phyloP scores from a whole-genome alignment of 1,140 invertebrate species.

The Melitaea cinxia region DNA sequence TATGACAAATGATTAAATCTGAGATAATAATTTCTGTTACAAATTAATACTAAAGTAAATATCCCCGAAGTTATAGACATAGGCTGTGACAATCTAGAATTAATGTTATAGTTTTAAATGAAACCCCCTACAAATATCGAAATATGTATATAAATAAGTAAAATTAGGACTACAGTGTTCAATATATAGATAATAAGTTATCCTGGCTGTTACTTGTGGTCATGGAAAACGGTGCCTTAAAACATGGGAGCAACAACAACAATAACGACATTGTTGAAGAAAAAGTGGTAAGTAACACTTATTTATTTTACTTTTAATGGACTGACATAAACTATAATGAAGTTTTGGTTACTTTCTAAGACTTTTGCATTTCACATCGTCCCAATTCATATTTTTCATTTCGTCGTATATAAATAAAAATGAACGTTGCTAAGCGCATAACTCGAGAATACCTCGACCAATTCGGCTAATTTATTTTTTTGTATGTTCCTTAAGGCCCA shows the following conservation, averaged over 20 bases:
- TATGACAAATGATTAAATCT: not conserved
- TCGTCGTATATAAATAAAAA: too few species aligned
- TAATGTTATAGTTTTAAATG: slow-evolving; percentile 24
- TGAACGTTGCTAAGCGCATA: too few species aligned
- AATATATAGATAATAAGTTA: slow-evolving; percentile 43
- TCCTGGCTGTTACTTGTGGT: slow-evolving; percentile 69
- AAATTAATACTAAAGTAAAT: not conserved
- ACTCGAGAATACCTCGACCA: too few species aligned
- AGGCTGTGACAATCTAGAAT: slow-evolving; percentile 40
- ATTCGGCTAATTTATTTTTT: too few species aligned
- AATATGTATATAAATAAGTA: slow-evolving; percentile 41
- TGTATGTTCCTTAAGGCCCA: too few species aligned
- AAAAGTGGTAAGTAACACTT: slow-evolving; percentile 71
- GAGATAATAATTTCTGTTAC: not conserved
- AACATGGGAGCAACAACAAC: slow-evolving; percentile 82
- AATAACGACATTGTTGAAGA: slow-evolving; percentile 77
- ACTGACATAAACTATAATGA: not conserved
- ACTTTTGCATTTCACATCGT: too few species aligned
- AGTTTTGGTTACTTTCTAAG: not conserved
- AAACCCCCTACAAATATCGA: slow-evolving; percentile 26
- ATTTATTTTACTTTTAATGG: not conserved
- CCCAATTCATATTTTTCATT: too few species aligned
- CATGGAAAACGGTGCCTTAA: slow-evolving; percentile 83
- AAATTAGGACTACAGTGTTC: slow-evolving; percentile 50
- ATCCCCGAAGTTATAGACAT: slow-evolving; percentile 13